Evolutionary conservation across 2,113 vertebrate genomes (phyloP).

Genomic region (Lagenorhynchus albirostris): DNA sequence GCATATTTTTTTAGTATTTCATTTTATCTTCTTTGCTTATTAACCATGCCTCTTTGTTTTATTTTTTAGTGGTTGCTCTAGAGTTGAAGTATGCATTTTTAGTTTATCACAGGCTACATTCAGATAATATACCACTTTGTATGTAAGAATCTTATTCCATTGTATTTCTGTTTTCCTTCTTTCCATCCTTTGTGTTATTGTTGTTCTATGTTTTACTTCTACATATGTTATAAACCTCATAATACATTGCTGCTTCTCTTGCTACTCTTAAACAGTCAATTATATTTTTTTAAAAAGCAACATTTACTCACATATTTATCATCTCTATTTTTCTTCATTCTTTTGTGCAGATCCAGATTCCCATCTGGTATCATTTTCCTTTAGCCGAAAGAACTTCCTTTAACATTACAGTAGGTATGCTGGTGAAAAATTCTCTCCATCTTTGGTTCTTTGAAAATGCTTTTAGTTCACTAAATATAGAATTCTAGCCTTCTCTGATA

Average conservation of each 20-base stretch:
- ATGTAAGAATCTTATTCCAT: background rate
- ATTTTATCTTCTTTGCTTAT: background rate
- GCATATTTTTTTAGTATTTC: background rate
- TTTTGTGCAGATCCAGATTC: too few relatives aligned
- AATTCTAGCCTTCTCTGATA: background rate
- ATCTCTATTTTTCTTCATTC: background rate
- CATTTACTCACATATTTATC: background rate
- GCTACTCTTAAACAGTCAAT: background rate
- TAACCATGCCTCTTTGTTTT: background rate
- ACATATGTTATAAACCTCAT: background rate
- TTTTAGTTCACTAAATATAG: background rate
- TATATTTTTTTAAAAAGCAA: background rate
- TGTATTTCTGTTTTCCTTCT: background rate
- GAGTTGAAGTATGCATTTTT: background rate
- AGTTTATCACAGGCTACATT: background rate
- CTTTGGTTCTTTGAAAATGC: background rate
- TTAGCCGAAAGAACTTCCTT: background rate
- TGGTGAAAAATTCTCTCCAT: background rate
- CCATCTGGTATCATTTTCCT: too few relatives aligned
- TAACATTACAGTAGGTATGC: background rate
- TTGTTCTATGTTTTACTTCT: too few relatives aligned
- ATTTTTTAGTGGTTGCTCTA: background rate
- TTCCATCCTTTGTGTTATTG: background rate
- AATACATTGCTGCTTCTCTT: background rate
- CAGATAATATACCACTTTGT: background rate